Evolutionary conservation across 2,888 invertebrate genomes (phyloP), one percentile per base, ranked within the genome.

Genomic region (Plebejus argus): DNA sequence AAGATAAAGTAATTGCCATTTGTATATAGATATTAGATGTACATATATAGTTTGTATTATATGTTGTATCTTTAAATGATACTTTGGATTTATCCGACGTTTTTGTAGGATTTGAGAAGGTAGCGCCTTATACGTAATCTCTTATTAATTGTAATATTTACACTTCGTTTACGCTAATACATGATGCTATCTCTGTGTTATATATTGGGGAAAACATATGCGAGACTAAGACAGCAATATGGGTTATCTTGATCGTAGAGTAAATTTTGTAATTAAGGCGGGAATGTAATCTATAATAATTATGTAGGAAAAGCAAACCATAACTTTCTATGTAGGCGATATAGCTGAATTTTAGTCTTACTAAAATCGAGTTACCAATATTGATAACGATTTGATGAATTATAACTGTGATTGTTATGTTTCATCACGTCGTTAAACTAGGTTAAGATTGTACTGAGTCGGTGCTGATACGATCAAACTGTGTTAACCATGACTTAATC

Each of bases 21-120:
- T 15, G n/a, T 18, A 39, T 35, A 77, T 56, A n/a, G n/a, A n/a
- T n/a, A n/a, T n/a, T n/a, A 76, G 49, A 70, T 76, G 76, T 76
- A 71, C 20, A 76, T 76, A 71, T 33, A 76, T 76, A 76, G 53
- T 45, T 74, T 74, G 53, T 74, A 28, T 71, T 58, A n/a, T 70
- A 12, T 18, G 18, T 53, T 53, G 53, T 49, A 18, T 53, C 18
- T 53, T 18, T 53, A 53, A 53, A 53, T 5, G 53, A 53, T 53
- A 18, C 53, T 5, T 53, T 5, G 53, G 12, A 53, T 53, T 45
- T 53, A 53, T 53, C 15, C 0, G 53, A 53, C 18, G 53, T 45
- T 45, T 45, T 10, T 39, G 49, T 53, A 18, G 53, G 53, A 18
- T 2, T 70, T 15, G 28, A 33, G 70, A 70, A 70, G 18, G 28